phyloP scores from a whole-genome alignment of 2,888 invertebrate species.

The Drosophila atripex region DNA sequence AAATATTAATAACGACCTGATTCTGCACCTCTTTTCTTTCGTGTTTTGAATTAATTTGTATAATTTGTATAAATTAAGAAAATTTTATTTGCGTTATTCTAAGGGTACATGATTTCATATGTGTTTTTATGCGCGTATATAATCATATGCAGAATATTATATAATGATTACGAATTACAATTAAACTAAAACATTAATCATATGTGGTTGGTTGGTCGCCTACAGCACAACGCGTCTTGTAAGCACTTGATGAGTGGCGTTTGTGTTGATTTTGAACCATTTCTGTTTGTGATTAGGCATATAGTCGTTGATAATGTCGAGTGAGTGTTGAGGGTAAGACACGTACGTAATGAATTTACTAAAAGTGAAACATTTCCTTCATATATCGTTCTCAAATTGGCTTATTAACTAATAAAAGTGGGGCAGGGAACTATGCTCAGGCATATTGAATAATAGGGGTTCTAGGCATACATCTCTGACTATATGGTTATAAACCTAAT shows the following conservation, averaged over 20 bases:
- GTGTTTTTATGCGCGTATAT: slow-evolving; percentile 44
- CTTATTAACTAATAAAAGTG: slow-evolving; percentile 32
- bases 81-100: slow-evolving; percentile 61
- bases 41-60: neutral
- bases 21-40: neutral
- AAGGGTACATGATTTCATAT: slow-evolving; percentile 69
- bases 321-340: slow-evolving; percentile 61
- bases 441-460: slow-evolving; percentile 11
- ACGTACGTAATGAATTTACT: slow-evolving; percentile 67
- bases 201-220: slow-evolving; percentile 56
- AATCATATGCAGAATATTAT: slow-evolving; percentile 54
- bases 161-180: slow-evolving; percentile 69
- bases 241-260: slow-evolving; percentile 51
- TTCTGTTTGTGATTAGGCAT: slow-evolving; percentile 60
- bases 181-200: slow-evolving; percentile 66
- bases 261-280: slow-evolving; percentile 28
- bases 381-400: slow-evolving; percentile 45
- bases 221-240: slow-evolving; percentile 18
- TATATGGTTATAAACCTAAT: slow-evolving; percentile 32
- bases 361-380: slow-evolving; percentile 54
- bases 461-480: slow-evolving; percentile 33
- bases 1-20: neutral
- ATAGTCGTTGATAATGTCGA: slow-evolving; percentile 72
- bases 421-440: neutral
- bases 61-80: slow-evolving; percentile 64